Conservation (phyloP, 1,140 invertebrate genomes). For the Bombus terrestris region DNA sequence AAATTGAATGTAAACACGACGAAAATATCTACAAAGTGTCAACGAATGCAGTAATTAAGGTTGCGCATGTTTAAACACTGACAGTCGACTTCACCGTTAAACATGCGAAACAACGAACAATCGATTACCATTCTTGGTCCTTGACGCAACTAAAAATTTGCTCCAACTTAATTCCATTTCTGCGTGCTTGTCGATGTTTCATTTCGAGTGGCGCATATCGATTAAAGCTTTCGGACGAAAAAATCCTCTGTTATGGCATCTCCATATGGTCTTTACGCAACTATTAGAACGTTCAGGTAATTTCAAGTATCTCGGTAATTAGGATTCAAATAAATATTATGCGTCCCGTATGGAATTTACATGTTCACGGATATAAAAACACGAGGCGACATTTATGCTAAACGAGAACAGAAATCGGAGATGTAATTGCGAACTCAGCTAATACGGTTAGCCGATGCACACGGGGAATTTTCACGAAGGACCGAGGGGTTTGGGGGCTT, state of each 20-base stretch:
- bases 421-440: constrained; percentile 7
- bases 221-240: no score
- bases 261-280: no score
- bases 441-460: neutral
- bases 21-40: neutral
- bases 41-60: constrained; percentile 19
- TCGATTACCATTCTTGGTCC: neutral
- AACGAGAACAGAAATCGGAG: neutral
- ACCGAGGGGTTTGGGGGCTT: neutral
- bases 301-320: no score
- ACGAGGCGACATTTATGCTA: neutral
- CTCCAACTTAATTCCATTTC: neutral
- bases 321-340: no score
- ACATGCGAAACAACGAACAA: neutral
- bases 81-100: neutral
- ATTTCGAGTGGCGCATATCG: neutral
- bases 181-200: neutral
- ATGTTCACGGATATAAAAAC: neutral
- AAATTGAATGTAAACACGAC: constrained; percentile 39
- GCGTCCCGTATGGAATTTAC: neutral
- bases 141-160: neutral
- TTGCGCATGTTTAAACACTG: constrained; percentile 8
- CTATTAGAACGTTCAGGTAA: no score
- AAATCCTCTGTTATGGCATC: no score
- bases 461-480: constrained; percentile 38